Percentiles rank a stretch among this genome's conserved stretches.
phyloP scores from a whole-genome alignment of 2,113 vertebrate species.

The Columba janthina region DNA sequence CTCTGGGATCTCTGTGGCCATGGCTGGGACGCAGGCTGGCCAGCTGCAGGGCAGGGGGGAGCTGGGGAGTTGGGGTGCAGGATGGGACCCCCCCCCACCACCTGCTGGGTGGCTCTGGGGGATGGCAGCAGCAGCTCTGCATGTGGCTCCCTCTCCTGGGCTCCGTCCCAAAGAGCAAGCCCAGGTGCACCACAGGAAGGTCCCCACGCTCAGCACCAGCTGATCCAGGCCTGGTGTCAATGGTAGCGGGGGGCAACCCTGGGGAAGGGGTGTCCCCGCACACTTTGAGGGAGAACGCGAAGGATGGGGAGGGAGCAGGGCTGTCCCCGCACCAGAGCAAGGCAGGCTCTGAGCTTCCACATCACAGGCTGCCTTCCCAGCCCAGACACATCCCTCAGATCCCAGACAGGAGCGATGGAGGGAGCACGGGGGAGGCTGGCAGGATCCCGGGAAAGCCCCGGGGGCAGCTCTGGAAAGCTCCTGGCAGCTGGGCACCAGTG shows the following conservation, averaged over 20 bases:
- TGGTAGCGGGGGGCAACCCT: background rate
- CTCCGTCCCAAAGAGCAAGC: background rate
- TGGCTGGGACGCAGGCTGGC: background rate
- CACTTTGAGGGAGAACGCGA: fast-evolving
- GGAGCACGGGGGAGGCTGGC: background rate
- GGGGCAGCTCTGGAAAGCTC: background rate
- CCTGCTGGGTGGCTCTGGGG: background rate
- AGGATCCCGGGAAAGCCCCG: fast-evolving
- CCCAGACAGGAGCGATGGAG: background rate
- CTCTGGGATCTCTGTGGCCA: background rate
- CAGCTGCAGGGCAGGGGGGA: fast-evolving
- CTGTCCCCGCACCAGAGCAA: background rate
- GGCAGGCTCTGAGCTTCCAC: background rate
- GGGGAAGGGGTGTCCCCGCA: fast-evolving
- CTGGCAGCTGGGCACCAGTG: background rate
- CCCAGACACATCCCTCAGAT: background rate
- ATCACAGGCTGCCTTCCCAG: background rate
- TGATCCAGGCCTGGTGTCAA: fast-evolving
- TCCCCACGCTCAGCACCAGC: background rate
- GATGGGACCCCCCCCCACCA: background rate
- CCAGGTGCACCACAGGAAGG: background rate
- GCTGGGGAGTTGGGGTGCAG: background rate
- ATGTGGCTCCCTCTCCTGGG: background rate
- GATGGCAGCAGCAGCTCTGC: fast-evolving
- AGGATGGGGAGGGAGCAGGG: background rate